Base-by-base conservation (phyloP, 2,888 invertebrate genomes). In the Athalia rosae region DNA sequence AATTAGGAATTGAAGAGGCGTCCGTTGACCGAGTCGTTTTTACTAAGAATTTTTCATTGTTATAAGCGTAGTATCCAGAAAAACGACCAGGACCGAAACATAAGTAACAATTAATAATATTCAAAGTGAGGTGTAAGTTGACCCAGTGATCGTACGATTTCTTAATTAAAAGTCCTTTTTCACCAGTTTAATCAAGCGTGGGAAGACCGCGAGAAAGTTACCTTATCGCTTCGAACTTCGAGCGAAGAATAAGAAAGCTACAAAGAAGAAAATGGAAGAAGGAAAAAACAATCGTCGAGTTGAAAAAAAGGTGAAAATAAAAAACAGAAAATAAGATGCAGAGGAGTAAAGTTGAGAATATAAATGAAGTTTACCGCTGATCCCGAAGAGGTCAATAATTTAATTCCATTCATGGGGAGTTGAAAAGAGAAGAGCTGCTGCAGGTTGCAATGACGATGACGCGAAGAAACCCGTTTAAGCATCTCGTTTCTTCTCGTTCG, bases 301-400 rank as follows among this genome's bases (percentile, higher is more conserved):
- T n/a, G 9, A 53, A 53, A 9, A 53, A 53, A 6, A n/a, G 11
- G n/a, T 7, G 67, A 56, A 53, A 1, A 41, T 67, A 41, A 3
- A 7, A 67, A 43, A 66, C 13, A 48, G 15, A 66, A n/a, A 48
- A 7, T 45, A n/a, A 45, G 15, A 47, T 48, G 48, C 13, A 41
- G 45, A 53, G 50, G 28, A 41, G 4, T 50, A 67, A 28, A 53
- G 15, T 41, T 41, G 9, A 28, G 53, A 50, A 67, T 67, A 67
- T 67, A 67, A 48, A 67, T 28, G 67, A 45, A 67, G 50, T 67
- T 67, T 67, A 53, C 50, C 53, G 67, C 67, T 53, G 41, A 67
- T 67, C 67, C 67, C 67, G 28, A 67, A 67, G 67, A 67, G 67
- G 50, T 67, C 67, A 67, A 67, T 67, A 53, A 67, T 53, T 67